These are phyloP conservation scores for Brachionus rubens DNA, from an alignment of 1,140 invertebrate genomes.

Conservation along the genomic window DNA sequence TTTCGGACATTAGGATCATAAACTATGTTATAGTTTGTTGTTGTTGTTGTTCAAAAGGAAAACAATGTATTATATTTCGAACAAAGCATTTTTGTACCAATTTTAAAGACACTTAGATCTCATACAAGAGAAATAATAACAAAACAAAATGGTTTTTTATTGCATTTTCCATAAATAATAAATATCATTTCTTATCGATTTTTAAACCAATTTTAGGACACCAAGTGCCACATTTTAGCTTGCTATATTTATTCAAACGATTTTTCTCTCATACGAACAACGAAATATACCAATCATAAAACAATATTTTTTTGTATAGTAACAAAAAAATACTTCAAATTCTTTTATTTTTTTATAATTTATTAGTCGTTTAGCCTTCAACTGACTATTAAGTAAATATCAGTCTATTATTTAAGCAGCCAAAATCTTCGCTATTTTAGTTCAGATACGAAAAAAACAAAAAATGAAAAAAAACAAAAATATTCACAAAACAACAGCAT, in stretches of 20 bases:
- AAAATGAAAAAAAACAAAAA: slow-evolving; percentile 3
- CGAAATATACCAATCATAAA: slow-evolving; percentile 35
- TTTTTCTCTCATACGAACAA: slow-evolving; percentile 16
- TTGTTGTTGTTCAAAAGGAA: background rate
- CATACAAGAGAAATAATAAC: background rate
- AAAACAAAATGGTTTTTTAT: slow-evolving; percentile 25
- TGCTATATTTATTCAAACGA: slow-evolving; percentile 30
- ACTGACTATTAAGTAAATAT: slow-evolving; percentile 45
- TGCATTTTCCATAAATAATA: slow-evolving; percentile 36
- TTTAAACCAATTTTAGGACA: slow-evolving; percentile 28
- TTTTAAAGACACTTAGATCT: slow-evolving; percentile 3
- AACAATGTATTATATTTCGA: slow-evolving; percentile 24
- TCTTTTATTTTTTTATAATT: slow-evolving; percentile 31
- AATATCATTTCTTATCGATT: slow-evolving; percentile 46
- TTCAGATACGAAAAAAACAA: background rate
- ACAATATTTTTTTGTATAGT: slow-evolving; percentile 7
- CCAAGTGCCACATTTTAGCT: slow-evolving; percentile 7
- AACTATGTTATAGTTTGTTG: slow-evolving; percentile 24
- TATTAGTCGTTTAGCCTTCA: slow-evolving; percentile 45
- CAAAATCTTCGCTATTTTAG: slow-evolving; percentile 7
- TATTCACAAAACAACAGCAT: background rate
- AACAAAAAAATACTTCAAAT: slow-evolving; percentile 14
- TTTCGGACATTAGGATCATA: slow-evolving; percentile 22
- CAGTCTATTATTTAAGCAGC: slow-evolving; percentile 43
- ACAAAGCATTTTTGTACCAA: slow-evolving; percentile 34